phyloP scores from a whole-genome alignment of 2,113 vertebrate species.

The Archilochus colubris region DNA sequence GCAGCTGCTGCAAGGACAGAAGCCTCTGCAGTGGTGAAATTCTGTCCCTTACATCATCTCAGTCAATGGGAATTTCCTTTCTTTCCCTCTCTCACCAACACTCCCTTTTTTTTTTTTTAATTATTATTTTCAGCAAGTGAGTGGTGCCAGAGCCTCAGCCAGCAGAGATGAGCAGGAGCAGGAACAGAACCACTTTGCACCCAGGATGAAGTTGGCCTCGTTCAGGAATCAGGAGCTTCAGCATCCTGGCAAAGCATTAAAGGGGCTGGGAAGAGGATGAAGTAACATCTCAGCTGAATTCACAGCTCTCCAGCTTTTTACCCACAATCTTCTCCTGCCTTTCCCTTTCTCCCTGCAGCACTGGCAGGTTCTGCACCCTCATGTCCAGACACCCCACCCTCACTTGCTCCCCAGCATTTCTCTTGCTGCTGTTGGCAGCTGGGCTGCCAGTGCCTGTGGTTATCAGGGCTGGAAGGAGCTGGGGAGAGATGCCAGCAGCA shows the following conservation, averaged over 20 bases:
- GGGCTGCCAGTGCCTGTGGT: neutral
- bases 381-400: neutral
- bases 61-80: neutral
- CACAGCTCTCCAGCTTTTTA: neutral
- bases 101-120: neutral
- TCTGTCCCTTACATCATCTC: neutral
- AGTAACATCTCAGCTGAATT: neutral
- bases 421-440: neutral
- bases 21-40: neutral
- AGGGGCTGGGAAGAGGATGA: neutral
- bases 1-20: neutral
- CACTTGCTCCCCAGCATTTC: accelerated
- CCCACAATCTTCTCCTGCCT: neutral
- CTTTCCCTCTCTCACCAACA: neutral
- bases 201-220: neutral
- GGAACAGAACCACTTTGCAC: neutral
- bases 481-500: accelerated
- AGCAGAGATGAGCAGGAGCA: neutral
- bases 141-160: neutral
- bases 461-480: neutral
- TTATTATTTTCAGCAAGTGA: neutral
- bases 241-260: neutral
- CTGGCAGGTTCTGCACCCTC: neutral
- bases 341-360: accelerated
- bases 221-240: accelerated